Evolutionary conservation across 1,140 invertebrate species (phyloP), one percentile per base, ranked within the genome.

Genomic region (Drosophila parabipectinata): DNA sequence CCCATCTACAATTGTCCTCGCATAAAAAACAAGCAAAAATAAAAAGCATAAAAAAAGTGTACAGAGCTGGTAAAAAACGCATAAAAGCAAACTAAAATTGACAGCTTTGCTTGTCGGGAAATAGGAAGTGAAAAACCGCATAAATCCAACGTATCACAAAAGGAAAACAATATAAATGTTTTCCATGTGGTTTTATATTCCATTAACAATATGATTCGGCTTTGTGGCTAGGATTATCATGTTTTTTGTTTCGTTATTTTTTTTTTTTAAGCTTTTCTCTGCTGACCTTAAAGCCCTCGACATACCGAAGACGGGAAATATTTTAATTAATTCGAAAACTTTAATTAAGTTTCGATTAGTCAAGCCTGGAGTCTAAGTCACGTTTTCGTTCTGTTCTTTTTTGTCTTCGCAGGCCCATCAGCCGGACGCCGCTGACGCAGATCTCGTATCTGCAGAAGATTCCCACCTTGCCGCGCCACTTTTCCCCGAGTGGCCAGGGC

Each of bases 341-440:
- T 57, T 71, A 50, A 69, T 69, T 69, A 84, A 90, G 62, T 77
- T 90, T 72, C 68, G 80, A 87, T 90, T 91, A 73, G 89, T 72
- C 75, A 83, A 68, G 83, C 67, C 68, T 44, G 67, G 50, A 55
- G 52, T 53, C 54, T 18, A 45, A 72, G 59, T 55, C 63, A 69
- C 75, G 72, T 75, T 66, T 75, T 73, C 59, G 44, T 5, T 24
- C 6, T 34, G 10, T 64, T 54, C 41, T 47, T 64, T 30, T 53
- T 57, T 12, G 9, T 44, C 3, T 62, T 39, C 93, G 55, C 93
- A 95, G 94, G 87, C 93, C 94, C 44, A 94, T 95, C 63, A 94
- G 90, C 51, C 83, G 90, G 26, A 91, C 90, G 15, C 90, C 90
- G 39, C 72, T 91, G 32, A 91, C 90, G 66, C 90, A 91, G 74